Percentiles rank a stretch among this genome's conserved stretches.
Evolutionary conservation across 2,113 vertebrate genomes (phyloP).

Genomic region (Haliaeetus leucogaster): DNA sequence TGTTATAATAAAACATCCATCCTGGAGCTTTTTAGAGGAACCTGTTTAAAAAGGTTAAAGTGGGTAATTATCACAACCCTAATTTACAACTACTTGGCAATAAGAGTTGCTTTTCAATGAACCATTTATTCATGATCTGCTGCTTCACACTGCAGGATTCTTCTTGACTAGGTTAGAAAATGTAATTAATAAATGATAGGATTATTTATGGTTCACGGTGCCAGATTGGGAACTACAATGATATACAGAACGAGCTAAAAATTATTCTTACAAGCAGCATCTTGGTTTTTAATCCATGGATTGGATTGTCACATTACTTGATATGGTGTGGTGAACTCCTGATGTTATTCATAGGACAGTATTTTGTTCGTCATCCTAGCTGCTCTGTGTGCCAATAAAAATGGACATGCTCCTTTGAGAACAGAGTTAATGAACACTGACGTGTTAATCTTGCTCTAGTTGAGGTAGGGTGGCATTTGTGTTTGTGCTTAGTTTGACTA

Average conservation of each 20-base stretch:
- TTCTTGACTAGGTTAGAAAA: conserved; percentile 77
- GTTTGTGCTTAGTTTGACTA: not conserved
- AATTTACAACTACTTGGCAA: conserved; percentile 78
- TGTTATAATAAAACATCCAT: conserved; percentile 74
- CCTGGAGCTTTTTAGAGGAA: conserved; percentile 74
- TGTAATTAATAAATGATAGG: conserved; percentile 82
- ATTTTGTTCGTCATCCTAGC: conserved; percentile 3
- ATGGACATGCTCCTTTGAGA: conserved; percentile 45
- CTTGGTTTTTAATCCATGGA: conserved; percentile 64
- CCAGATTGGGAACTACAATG: conserved; percentile 74
- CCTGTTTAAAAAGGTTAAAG: conserved; percentile 79
- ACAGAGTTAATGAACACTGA: not conserved
- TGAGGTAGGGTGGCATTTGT: not conserved
- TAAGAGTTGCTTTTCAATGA: conserved; percentile 77
- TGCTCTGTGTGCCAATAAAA: conserved; percentile 5
- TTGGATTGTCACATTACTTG: conserved; percentile 56
- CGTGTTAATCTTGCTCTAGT: not conserved
- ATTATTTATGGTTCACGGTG: conserved; percentile 80
- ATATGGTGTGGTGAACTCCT: conserved; percentile 49
- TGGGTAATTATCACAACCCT: conserved; percentile 77
- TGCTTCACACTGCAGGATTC: conserved; percentile 70
- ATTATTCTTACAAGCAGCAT: conserved; percentile 49
- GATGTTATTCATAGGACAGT: conserved; percentile 29
- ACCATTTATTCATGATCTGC: conserved; percentile 75
- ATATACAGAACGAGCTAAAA: conserved; percentile 65